Evolutionary conservation across 2,888 invertebrate species (phyloP).

Genomic region (Drosophila antonietae): DNA sequence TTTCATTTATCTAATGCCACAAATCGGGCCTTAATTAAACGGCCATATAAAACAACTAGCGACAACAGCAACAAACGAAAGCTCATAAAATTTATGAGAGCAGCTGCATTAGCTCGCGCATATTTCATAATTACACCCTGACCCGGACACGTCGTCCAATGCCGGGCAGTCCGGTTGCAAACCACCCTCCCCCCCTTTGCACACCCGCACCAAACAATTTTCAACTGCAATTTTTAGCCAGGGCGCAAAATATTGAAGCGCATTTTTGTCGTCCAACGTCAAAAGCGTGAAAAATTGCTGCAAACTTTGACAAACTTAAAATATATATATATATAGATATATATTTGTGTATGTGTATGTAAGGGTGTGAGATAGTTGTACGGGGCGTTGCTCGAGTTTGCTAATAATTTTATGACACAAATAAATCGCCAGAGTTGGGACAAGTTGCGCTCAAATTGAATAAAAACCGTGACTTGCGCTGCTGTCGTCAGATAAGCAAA

Average conservation of each 20-base stretch:
- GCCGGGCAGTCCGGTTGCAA: conserved; percentile 1
- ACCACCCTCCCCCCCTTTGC: not conserved
- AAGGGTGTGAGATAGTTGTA: conserved; percentile 57
- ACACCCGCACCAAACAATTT: conserved; percentile 27
- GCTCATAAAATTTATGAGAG: conserved; percentile 27
- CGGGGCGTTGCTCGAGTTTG: conserved; percentile 31
- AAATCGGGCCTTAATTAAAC: conserved; percentile 64
- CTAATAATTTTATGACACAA: conserved; percentile 70
- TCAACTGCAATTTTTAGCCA: conserved; percentile 52
- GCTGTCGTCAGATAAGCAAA: conserved; percentile 12
- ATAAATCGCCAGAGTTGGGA: conserved; percentile 55
- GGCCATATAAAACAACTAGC: conserved; percentile 31
- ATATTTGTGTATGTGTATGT: not conserved
- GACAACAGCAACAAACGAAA: conserved; percentile 16
- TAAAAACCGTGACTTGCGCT: conserved; percentile 37
- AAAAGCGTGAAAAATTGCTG: conserved; percentile 77
- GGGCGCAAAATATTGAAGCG: conserved; percentile 44
- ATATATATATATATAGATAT: conserved; percentile 14
- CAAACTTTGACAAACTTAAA: conserved; percentile 71
- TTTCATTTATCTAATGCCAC: conserved; percentile 65
- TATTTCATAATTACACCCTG: conserved; percentile 40
- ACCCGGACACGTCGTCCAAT: conserved; percentile 2
- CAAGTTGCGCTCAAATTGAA: conserved; percentile 59
- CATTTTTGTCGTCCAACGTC: conserved; percentile 45
- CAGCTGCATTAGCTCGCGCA: conserved; percentile 51